Percentiles rank a stretch among this genome's conserved stretches.
These are phyloP conservation scores for Tetragnatha versicolor DNA, from an alignment of 1,140 invertebrate genomes.

Conservation along the genomic window DNA sequence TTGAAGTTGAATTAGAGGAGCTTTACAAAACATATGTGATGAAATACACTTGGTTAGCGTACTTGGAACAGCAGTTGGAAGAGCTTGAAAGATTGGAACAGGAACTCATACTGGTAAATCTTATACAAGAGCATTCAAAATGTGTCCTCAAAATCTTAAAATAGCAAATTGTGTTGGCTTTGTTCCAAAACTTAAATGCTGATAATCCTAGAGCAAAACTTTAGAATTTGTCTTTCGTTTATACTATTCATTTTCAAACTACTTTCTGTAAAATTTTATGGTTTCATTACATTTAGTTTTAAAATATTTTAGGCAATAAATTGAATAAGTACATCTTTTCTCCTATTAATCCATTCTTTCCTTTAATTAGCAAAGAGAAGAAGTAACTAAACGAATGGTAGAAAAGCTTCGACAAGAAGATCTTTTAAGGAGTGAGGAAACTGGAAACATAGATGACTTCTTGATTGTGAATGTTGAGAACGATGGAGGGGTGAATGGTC, in stretches of 20 bases:
- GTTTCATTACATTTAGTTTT: neutral
- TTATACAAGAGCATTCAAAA: no score
- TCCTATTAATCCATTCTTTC: neutral
- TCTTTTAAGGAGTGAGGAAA: constrained; percentile 61
- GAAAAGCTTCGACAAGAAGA: constrained; percentile 67
- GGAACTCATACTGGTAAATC: constrained; percentile 73
- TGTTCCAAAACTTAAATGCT: no score
- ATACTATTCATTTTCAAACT: constrained; percentile 28
- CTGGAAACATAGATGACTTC: constrained; percentile 44
- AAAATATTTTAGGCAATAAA: neutral
- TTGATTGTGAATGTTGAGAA: constrained; percentile 57
- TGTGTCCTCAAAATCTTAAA: no score
- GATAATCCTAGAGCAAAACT: no score
- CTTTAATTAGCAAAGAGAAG: constrained; percentile 62
- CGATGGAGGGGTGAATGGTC: constrained; percentile 39
- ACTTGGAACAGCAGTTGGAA: constrained; percentile 78
- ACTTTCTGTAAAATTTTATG: neutral
- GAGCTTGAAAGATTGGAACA: constrained; percentile 75
- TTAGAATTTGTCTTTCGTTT: no score
- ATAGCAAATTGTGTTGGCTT: no score
- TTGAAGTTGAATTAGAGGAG: constrained; percentile 84
- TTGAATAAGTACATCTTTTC: neutral
- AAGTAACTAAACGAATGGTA: constrained; percentile 66
- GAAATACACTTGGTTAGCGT: constrained; percentile 85
- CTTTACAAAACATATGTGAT: constrained; percentile 89